These are phyloP conservation scores for Antechinus stuartii DNA, from an alignment of 2,113 vertebrate species.

Conservation along the genomic window DNA sequence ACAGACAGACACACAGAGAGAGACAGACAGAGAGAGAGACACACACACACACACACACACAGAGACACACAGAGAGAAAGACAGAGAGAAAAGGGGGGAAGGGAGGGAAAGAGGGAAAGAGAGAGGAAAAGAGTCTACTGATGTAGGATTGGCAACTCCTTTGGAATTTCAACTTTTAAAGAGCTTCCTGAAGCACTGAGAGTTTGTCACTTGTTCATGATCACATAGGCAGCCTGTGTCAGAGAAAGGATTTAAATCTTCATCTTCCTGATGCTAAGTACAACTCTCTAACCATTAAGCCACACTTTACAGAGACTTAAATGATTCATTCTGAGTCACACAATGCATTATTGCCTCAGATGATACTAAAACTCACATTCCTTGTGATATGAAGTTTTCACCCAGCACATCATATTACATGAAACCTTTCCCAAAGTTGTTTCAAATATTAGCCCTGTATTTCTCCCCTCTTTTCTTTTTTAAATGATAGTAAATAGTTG, in stretches of 20 bases:
- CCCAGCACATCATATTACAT: neutral
- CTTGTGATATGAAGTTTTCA: constrained; percentile 7
- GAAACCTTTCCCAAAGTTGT: constrained; percentile 27
- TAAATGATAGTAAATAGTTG: neutral
- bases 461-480: constrained; percentile 36
- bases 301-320: neutral
- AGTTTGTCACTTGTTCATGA: neutral
- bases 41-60: too few relatives aligned
- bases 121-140: neutral
- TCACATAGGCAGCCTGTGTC: neutral
- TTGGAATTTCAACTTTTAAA: neutral
- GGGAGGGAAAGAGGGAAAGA: too few relatives aligned
- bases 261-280: neutral
- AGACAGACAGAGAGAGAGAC: too few relatives aligned
- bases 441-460: constrained; percentile 11
- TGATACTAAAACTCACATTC: neutral
- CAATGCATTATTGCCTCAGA: neutral
- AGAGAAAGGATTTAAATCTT: neutral
- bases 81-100: too few relatives aligned
- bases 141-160: neutral
- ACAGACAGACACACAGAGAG: too few relatives aligned
- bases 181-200: neutral
- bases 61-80: too few relatives aligned
- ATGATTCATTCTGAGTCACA: neutral
- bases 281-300: neutral